Evolutionary conservation across 2,797 vertebrate species (phyloP), one percentile per base, ranked within the genome.

Genomic region (Poecilia gillii): DNA sequence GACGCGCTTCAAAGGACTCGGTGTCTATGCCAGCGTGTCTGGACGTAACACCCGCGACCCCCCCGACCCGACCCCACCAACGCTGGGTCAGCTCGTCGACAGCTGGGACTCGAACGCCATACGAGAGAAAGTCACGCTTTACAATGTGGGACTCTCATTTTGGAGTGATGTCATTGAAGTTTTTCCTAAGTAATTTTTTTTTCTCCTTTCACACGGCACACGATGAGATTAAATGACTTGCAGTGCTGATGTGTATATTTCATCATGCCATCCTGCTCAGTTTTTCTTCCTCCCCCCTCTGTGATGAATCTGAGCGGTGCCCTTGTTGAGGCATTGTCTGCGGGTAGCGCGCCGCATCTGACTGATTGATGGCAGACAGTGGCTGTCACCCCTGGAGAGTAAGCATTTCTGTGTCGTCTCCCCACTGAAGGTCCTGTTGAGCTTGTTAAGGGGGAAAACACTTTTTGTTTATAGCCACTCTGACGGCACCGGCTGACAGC

Each of bases 391-490:
- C 93, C 91, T 72, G 91, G 94, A 95, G 93, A 93, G 93, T 91
- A 91, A 93, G 90, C 88, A 87, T 95, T 93, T 94, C 91, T 91
- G 86, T 93, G 94, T 95, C 92, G 89, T 93, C 89, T 91, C 87
- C 88, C 91, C 91, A 89, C 92, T 90, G 91, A 94, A 94, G 93
- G 95, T 91, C 92, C 93, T 94, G 94, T 94, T 93, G 93, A 95
- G 94, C 95, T 96, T 95, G 95, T 96, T 96, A 95, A 93, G 90
- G 93, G 86, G 95, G 92, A 94, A 94, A 93, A 91, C 93, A 91
- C 85, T 92, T 95, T 95, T 94, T 94, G 94, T 94, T 94, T 94
- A 92, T 92, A 91, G 91, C 88, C 90, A 84, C 88, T 94, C 86
- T 93, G 93, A 92, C 87, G 87, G 92, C 89, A 83, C 13, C 43